Evolutionary conservation across 2,797 vertebrate genomes (phyloP).

Genomic region (Anomalospiza imberbis): DNA sequence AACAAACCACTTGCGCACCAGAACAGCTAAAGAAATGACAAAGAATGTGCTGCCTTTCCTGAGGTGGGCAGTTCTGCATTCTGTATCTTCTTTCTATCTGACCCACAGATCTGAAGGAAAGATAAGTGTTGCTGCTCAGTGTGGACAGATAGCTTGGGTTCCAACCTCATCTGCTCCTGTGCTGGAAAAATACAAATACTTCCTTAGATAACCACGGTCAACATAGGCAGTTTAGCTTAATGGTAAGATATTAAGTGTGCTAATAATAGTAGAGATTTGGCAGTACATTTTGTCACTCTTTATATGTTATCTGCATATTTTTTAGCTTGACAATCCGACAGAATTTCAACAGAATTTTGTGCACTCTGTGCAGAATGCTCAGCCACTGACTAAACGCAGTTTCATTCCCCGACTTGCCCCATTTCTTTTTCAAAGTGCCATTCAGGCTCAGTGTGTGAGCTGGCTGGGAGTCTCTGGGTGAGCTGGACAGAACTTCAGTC

Average conservation of each 20-base stretch:
- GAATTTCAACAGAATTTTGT: background rate
- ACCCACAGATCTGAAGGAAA: background rate
- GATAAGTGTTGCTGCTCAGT: background rate
- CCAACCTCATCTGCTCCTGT: background rate
- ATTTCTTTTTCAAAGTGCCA: background rate
- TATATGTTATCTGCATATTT: background rate
- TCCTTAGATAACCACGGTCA: background rate
- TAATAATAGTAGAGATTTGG: background rate
- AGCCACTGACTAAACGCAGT: background rate
- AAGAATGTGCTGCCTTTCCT: background rate
- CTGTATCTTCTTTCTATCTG: background rate
- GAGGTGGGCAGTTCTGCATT: background rate
- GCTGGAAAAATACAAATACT: background rate
- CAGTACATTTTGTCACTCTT: background rate
- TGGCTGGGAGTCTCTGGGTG: background rate
- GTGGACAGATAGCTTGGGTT: rapidly evolving
- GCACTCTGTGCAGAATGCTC: background rate
- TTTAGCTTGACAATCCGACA: background rate
- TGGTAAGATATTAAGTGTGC: background rate
- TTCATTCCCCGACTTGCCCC: background rate
- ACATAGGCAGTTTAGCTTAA: background rate
- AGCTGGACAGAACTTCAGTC: background rate
- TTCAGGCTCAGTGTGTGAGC: background rate
- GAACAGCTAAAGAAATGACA: background rate
- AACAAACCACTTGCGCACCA: background rate